Percentiles rank a stretch among this genome's conserved stretches.
Evolutionary conservation across 2,888 invertebrate genomes (phyloP).

Genomic region (Rapana venosa): DNA sequence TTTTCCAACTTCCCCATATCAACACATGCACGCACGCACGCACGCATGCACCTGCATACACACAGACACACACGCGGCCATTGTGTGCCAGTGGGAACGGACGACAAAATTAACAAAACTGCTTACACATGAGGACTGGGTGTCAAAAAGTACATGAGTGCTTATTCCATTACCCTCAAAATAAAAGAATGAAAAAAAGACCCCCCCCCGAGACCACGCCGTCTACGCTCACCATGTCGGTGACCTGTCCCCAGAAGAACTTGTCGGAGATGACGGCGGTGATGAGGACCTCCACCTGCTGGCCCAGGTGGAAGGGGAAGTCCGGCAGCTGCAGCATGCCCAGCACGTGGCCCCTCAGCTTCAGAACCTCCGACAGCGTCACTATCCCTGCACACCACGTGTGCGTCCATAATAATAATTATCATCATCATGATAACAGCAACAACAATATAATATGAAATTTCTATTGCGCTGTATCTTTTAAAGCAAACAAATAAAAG

Average conservation of each 20-base stretch:
- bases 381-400: not conserved
- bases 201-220: not conserved
- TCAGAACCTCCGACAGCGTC: constrained; percentile 13
- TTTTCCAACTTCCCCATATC: no score
- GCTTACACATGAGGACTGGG: no score
- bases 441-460: no score
- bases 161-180: no score
- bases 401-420: no score
- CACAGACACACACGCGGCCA: no score
- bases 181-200: not conserved
- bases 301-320: not conserved
- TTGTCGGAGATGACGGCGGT: constrained; percentile 35
- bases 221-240: not conserved
- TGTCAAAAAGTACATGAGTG: no score
- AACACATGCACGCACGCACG: not conserved
- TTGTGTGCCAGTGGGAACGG: no score
- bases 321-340: not conserved
- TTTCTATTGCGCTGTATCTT: no score
- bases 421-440: no score
- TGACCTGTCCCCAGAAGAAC: constrained; percentile 39
- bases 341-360: not conserved
- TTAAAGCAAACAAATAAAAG: no score
- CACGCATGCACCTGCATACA: not conserved
- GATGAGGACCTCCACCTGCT: constrained; percentile 34
- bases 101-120: no score